phyloP scores from a whole-genome alignment of 2,113 vertebrate species.

The Steatornis caripensis region DNA sequence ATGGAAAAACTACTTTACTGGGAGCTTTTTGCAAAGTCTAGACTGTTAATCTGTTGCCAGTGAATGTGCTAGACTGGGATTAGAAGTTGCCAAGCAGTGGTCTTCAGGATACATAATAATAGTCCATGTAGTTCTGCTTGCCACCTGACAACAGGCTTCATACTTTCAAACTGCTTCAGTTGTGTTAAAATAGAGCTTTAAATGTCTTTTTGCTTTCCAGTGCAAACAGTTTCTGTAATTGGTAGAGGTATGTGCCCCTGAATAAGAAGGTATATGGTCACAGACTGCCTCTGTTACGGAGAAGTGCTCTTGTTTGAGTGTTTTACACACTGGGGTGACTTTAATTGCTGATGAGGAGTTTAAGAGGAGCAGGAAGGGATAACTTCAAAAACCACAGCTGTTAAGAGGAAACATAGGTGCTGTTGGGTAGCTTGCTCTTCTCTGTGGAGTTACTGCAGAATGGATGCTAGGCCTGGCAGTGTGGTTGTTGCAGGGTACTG shows the following conservation, averaged over 20 bases:
- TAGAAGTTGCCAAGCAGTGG: not conserved
- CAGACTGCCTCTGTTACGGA: not conserved
- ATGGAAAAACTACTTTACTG: not conserved
- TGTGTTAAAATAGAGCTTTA: not conserved
- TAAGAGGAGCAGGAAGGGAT: not conserved
- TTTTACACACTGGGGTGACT: not conserved
- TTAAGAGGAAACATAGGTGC: not conserved
- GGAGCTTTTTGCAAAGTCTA: not conserved
- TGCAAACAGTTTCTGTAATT: not conserved
- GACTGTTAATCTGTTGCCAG: not conserved
- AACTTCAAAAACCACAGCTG: not conserved
- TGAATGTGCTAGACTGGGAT: not conserved
- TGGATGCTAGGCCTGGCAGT: not conserved
- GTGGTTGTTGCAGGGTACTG: not conserved
- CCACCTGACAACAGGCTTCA: not conserved
- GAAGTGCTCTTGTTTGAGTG: not conserved
- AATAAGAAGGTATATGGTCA: not conserved
- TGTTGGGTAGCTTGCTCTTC: not conserved
- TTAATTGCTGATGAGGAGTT: not conserved
- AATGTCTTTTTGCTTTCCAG: not conserved
- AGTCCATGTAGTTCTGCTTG: not conserved
- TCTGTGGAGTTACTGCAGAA: not conserved
- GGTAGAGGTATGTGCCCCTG: not conserved
- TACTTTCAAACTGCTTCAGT: not conserved
- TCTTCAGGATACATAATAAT: not conserved